Base-by-base conservation (phyloP, 1,140 invertebrate genomes). In the Drosophila parvula region DNA sequence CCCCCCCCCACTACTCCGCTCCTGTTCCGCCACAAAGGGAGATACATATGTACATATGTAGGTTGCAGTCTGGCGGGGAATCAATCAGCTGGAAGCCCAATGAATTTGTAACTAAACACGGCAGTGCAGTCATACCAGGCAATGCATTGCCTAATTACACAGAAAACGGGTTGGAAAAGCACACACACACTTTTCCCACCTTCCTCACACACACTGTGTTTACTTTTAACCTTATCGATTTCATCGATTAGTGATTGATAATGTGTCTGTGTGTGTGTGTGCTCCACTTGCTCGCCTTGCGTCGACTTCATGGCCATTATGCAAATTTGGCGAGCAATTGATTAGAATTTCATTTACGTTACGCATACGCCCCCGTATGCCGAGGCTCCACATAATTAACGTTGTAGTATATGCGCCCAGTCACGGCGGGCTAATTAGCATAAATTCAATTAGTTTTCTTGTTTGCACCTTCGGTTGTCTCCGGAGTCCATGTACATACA, bases 161-260 rank as follows among this genome's bases (percentile, higher is more conserved):
- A 38, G 36, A 51, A 44, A 55, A 51, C 9, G 40, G 32, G 12
- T 2, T 22, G n/a, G 16, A 22, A 43, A 58, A n/a, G n/a, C n/a
- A n/a, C n/a, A n/a, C n/a, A 27, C n/a, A 11, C 36, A 11, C 45
- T 43, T n/a, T 28, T 14, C 32, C 32, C 59, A 34, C 58, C 28
- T 18, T 32, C n/a, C 48, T 10, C 43, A 36, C 47, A n/a, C n/a
- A n/a, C n/a, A n/a, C 36, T 8, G 65, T 67, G 63, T 69, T 69
- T 69, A 67, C 65, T 45, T 67, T 43, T 67, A 69, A 78, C 62
- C 77, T 80, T 78, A 84, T 84, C 81, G 81, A 84, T 84, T 84
- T 84, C 58, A 84, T 84, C 74, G 81, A 84, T 84, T 84, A 85
- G 74, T 84, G 78, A 81, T 85, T 85, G 81, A 85, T 85, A 84